phyloP scores from a whole-genome alignment of 2,888 invertebrate species.

The Anoncus sp. region DNA sequence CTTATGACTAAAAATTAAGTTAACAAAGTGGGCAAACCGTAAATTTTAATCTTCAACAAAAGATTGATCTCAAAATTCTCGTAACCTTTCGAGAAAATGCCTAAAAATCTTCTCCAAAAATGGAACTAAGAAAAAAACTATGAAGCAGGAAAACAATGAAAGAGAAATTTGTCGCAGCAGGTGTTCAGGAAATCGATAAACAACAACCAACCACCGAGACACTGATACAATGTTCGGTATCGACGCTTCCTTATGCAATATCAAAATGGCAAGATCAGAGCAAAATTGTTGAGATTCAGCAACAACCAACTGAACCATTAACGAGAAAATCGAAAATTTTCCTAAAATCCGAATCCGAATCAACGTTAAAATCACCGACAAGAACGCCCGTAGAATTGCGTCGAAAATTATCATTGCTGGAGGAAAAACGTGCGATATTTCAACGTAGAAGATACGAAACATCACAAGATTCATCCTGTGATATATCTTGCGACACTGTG shows the following conservation, averaged over 20 bases:
- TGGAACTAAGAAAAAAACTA: neutral
- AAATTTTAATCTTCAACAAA: too few species aligned
- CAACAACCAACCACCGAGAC: conserved; percentile 42
- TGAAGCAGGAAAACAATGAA: conserved; percentile 6
- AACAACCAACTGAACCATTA: conserved; percentile 16
- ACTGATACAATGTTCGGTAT: conserved; percentile 82
- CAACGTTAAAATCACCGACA: conserved; percentile 65
- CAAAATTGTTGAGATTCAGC: conserved; percentile 11
- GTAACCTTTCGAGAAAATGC: neutral
- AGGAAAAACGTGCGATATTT: conserved; percentile 79
- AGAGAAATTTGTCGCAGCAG: conserved; percentile 46
- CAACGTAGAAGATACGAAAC: conserved; percentile 76
- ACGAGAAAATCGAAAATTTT: conserved; percentile 66
- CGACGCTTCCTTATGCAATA: conserved; percentile 85
- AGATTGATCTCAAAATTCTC: too few species aligned
- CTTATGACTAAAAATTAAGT: too few species aligned
- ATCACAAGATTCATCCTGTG: conserved; percentile 66
- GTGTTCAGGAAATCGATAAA: conserved; percentile 37
- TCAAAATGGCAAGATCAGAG: conserved; percentile 83
- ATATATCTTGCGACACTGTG: conserved; percentile 75
- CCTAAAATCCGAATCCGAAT: conserved; percentile 74
- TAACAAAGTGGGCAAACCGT: too few species aligned
- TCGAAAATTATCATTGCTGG: conserved; percentile 75
- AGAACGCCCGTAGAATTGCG: conserved; percentile 74
- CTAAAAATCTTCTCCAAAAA: neutral